Percentiles rank a stretch among this genome's conserved stretches.
Conservation (phyloP, 2,888 invertebrate genomes). For the Drosophila tripunctata region DNA sequence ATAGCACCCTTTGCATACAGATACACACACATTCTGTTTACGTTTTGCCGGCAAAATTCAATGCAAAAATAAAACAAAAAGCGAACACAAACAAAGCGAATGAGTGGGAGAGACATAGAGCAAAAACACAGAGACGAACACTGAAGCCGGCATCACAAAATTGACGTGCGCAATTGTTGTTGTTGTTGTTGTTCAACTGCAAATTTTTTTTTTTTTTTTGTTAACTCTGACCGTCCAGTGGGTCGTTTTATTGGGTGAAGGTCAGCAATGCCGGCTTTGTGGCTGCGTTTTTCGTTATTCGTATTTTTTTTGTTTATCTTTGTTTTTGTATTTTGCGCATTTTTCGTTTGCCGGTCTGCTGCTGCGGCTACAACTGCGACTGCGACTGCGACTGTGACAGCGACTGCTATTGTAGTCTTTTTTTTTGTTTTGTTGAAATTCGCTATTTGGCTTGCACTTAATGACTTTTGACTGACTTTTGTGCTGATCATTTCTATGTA, state of each 20-base stretch:
- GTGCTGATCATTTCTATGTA: slow-evolving; percentile 16
- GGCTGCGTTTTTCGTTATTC: not conserved
- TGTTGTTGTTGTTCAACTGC: slow-evolving; percentile 64
- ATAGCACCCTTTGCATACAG: slow-evolving; percentile 13
- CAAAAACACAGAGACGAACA: slow-evolving; percentile 19
- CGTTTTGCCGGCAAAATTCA: slow-evolving; percentile 8
- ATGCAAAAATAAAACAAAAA: slow-evolving; percentile 15
- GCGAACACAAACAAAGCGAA: slow-evolving; percentile 4
- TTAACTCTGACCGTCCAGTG: slow-evolving; percentile 62
- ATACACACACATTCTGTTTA: not conserved
- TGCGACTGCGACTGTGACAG: too few species aligned
- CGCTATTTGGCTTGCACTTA: too few species aligned
- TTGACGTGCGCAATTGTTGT: slow-evolving; percentile 59
- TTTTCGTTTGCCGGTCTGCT: slow-evolving; percentile 24
- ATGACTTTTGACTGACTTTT: slow-evolving; percentile 22
- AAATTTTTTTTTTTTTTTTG: slow-evolving; percentile 49
- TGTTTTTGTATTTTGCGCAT: slow-evolving; percentile 17
- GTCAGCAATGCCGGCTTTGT: slow-evolving; percentile 42
- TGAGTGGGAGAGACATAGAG: slow-evolving; percentile 5
- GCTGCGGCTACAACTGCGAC: slow-evolving; percentile 12
- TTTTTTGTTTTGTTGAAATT: not conserved
- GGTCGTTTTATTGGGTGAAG: slow-evolving; percentile 73
- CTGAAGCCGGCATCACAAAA: slow-evolving; percentile 26
- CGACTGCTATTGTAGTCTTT: not conserved
- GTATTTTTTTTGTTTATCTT: slow-evolving; percentile 22